These are phyloP conservation scores for Burhinus bistriatus DNA, from an alignment of 2,113 vertebrate species.

Conservation along the genomic window DNA sequence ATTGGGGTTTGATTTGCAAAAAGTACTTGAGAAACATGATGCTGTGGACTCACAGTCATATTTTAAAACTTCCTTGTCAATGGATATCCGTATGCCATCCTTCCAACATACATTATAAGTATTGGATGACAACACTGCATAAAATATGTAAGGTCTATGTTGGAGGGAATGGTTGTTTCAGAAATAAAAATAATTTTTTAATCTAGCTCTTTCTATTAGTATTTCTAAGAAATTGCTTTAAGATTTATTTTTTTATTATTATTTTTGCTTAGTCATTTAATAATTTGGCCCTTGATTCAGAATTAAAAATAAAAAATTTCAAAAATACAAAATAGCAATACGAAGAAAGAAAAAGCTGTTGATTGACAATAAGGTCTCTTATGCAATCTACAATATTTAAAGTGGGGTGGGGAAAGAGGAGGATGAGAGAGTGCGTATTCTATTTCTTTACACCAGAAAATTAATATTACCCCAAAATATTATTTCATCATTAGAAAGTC, in stretches of 20 bases:
- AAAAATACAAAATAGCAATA: background rate
- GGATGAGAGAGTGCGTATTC: background rate
- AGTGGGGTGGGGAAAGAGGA: accelerated
- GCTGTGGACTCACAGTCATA: background rate
- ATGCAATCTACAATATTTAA: background rate
- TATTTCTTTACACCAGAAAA: background rate
- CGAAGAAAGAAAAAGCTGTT: too few relatives aligned
- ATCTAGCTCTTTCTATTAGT: background rate
- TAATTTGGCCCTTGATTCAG: background rate
- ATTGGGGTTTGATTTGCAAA: background rate
- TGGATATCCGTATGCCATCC: background rate
- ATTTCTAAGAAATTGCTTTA: background rate
- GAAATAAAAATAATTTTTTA: background rate
- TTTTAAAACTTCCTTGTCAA: background rate
- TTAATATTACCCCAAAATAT: background rate
- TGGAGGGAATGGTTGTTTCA: background rate
- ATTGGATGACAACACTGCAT: background rate
- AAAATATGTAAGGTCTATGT: background rate
- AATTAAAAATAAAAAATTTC: background rate
- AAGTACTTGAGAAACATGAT: background rate
- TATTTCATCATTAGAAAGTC: background rate
- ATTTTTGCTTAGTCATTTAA: background rate
- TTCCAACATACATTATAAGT: background rate
- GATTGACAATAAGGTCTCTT: background rate
- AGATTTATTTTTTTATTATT: background rate